Conservation (phyloP, 2,797 vertebrate species). For the Cygnus olor region DNA sequence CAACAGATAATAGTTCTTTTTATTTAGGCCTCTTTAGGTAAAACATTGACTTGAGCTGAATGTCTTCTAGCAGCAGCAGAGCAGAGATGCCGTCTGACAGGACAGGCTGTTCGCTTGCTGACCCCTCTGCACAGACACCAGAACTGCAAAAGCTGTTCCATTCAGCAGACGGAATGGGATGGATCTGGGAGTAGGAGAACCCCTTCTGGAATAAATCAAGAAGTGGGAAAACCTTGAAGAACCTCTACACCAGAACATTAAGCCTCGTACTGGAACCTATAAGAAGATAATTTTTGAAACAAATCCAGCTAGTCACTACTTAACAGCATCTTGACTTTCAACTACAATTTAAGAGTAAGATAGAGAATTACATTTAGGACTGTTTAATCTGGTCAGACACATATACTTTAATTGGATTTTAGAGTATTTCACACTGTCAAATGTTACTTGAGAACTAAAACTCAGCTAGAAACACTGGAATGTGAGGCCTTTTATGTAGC, state of each 20-base stretch:
- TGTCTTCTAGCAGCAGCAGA: neutral
- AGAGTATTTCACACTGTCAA: neutral
- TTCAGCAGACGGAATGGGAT: accelerated
- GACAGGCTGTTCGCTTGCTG: accelerated
- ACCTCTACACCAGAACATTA: neutral
- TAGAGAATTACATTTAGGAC: neutral
- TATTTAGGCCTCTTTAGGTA: neutral
- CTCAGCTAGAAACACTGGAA: neutral
- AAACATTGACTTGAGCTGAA: neutral
- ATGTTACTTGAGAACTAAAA: neutral
- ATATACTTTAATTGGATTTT: neutral
- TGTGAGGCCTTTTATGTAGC: neutral
- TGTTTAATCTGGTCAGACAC: neutral
- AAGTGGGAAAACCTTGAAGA: neutral
- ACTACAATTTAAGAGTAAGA: too few relatives aligned
- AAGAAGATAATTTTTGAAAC: neutral
- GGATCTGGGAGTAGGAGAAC: neutral
- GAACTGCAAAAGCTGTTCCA: neutral
- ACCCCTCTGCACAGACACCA: neutral
- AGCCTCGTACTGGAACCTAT: neutral
- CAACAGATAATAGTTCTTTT: neutral
- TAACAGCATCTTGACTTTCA: neutral
- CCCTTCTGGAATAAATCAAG: neutral
- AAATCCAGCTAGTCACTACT: neutral
- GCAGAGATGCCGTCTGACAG: neutral